These are phyloP conservation scores for Hesperia comma DNA, from an alignment of 2,888 invertebrate species.

Conservation along the genomic window DNA sequence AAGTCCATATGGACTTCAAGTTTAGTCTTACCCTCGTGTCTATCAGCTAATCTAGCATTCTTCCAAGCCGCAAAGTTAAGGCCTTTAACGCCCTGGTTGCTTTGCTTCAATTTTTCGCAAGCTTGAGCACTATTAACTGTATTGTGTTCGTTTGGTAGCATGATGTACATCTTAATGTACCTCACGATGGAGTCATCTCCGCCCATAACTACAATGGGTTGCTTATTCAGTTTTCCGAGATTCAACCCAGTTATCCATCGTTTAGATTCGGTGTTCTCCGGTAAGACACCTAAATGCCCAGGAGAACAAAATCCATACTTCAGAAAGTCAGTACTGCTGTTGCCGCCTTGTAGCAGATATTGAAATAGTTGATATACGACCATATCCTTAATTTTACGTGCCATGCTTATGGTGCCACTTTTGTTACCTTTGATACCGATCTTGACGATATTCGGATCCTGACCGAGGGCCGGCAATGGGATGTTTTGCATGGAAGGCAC, in stretches of 20 bases:
- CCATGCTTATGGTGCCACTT: conserved; percentile 52
- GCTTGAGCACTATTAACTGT: conserved; percentile 43
- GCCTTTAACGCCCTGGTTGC: conserved; percentile 66
- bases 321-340: conserved; percentile 61
- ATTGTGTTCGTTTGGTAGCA: conserved; percentile 46
- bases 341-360: conserved; percentile 57
- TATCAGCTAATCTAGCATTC: conserved; percentile 40
- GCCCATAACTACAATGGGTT: conserved; percentile 56
- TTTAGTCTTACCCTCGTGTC: conserved; percentile 15
- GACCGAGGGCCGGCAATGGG: conserved; percentile 60
- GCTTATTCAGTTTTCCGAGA: conserved; percentile 59
- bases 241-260: conserved; percentile 62
- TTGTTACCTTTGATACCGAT: conserved; percentile 63
- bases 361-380: conserved; percentile 65
- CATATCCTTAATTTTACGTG: conserved; percentile 68
- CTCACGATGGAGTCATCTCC: conserved; percentile 54
- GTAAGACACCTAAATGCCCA: conserved; percentile 63
- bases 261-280: conserved; percentile 65
- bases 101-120: conserved; percentile 57
- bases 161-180: conserved; percentile 57
- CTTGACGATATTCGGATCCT: conserved; percentile 58
- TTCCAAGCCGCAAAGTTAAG: conserved; percentile 69
- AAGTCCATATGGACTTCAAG: conserved; percentile 63
- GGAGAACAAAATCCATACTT: conserved; percentile 67
- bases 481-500: conserved; percentile 50